Evolutionary conservation across 1,140 invertebrate genomes (phyloP), one percentile per base, ranked within the genome.

Genomic region (Heliothis subflexa): DNA sequence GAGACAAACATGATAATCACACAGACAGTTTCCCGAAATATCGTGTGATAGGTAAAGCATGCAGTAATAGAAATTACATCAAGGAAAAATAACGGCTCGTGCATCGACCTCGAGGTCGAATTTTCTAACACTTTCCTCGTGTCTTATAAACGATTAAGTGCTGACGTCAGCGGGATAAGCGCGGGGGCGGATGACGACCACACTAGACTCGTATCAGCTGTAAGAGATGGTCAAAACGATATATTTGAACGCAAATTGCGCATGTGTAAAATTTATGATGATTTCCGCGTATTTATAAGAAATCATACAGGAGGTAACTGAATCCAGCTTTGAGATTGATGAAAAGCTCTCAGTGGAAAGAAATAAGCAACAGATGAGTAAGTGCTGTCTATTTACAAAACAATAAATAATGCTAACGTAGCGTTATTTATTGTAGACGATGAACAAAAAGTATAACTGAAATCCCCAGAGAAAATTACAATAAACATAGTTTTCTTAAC

Each of bases 91-190:
- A 62, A 52, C 66, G 61, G 47, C 3, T 50, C 77, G 80, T 81
- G 77, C 78, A 82, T 78, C 62, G 75, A 83, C 78, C 81, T 83
- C 75, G 75, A 83, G 75, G 78, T 83, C 75, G 78, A 83, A 80
- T 59, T 47, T 80, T 83, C 81, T 54, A 62, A 70, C 40, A 74
- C 45, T 62, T 75, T 75, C 59, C 21, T 12, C n/a, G 16, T 61
- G 16, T 77, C 50, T 77, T 21, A 57, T 68, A 78, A 59, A 59
- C 73, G 52, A 73, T 64, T 70, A 70, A 49, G 18, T n/a, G 16
- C 55, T 79, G 78, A 73, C 78, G 78, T 75, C 28, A 75, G 45
- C 7, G 54, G 18, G n/a, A 75, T 75, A 62, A 68, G 25, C n/a
- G 59, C 61, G 78, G 70, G 71, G 78, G 78, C 78, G 66, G 55